phyloP scores from a whole-genome alignment of 2,888 invertebrate genomes.

The Andrena haemorrhoa region DNA sequence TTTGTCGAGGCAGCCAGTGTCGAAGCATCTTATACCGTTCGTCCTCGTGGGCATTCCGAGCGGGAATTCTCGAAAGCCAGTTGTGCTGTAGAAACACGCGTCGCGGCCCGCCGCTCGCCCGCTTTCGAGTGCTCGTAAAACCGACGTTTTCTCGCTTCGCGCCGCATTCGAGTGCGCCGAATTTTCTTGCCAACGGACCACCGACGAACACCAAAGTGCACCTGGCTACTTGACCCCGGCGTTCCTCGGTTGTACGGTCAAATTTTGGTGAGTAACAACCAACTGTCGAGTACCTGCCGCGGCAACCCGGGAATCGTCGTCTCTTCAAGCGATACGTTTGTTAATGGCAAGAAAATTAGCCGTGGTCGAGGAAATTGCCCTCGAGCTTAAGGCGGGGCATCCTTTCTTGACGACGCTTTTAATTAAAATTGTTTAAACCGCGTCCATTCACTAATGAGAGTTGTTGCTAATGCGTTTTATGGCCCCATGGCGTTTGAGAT shows the following conservation, averaged over 20 bases:
- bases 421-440: background rate
- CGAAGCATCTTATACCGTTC: constrained; percentile 78
- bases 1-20: constrained; percentile 69
- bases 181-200: constrained; percentile 58
- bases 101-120: constrained; percentile 65
- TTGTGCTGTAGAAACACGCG: constrained; percentile 77
- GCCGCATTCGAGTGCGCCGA: constrained; percentile 61
- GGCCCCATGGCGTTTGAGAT: no score
- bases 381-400: background rate
- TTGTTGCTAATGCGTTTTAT: no score
- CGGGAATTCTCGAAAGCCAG: constrained; percentile 81
- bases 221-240: constrained; percentile 22
- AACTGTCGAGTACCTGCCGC: constrained; percentile 8
- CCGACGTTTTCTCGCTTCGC: constrained; percentile 58
- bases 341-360: background rate
- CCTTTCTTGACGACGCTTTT: background rate
- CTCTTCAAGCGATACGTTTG: background rate
- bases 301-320: background rate
- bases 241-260: constrained; percentile 35
- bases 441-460: no score
- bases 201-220: constrained; percentile 13
- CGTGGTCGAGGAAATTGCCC: background rate
- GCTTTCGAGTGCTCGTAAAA: constrained; percentile 72
- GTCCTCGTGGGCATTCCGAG: constrained; percentile 80
- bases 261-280: constrained; percentile 61